Evolutionary conservation across 1,140 invertebrate species (phyloP).

Genomic region (Calycopis cecrops): DNA sequence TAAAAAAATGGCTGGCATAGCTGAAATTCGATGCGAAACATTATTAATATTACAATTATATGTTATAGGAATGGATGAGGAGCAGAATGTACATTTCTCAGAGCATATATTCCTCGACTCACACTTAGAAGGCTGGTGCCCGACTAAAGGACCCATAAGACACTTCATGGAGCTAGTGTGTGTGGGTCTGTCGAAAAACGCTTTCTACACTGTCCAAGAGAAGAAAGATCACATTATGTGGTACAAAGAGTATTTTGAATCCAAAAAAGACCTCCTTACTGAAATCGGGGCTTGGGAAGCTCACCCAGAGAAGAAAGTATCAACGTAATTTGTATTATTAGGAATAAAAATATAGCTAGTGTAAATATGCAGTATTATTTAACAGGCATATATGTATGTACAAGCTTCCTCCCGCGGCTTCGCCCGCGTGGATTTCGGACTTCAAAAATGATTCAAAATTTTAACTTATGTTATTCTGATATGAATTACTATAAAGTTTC

Average conservation of each 20-base stretch:
- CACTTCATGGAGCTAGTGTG: slow-evolving; percentile 98
- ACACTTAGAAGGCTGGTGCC: slow-evolving; percentile 92
- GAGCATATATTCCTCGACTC: slow-evolving; percentile 96
- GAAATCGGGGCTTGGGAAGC: slow-evolving; percentile 74
- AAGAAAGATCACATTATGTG: slow-evolving; percentile 94
- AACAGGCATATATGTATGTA: too few relatives aligned
- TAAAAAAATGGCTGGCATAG: too few relatives aligned
- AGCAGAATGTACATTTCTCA: slow-evolving; percentile 87
- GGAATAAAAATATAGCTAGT: too few relatives aligned
- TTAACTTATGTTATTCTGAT: too few relatives aligned
- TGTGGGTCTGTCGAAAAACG: slow-evolving; percentile 95
- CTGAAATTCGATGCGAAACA: not conserved
- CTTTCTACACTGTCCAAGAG: slow-evolving; percentile 90
- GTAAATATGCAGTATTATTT: too few relatives aligned
- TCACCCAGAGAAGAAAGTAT: slow-evolving; percentile 24
- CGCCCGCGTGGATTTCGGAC: too few relatives aligned
- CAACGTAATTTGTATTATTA: slow-evolving; percentile 8
- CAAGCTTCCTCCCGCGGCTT: too few relatives aligned
- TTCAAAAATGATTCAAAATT: too few relatives aligned
- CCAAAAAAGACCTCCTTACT: slow-evolving; percentile 84
- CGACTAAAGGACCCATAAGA: slow-evolving; percentile 89
- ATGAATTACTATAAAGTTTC: too few relatives aligned
- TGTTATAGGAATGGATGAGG: slow-evolving; percentile 83
- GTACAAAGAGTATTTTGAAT: slow-evolving; percentile 93
- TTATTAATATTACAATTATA: not conserved